Evolutionary conservation across 2,113 vertebrate genomes (phyloP).

Genomic region (Glareola pratincola): DNA sequence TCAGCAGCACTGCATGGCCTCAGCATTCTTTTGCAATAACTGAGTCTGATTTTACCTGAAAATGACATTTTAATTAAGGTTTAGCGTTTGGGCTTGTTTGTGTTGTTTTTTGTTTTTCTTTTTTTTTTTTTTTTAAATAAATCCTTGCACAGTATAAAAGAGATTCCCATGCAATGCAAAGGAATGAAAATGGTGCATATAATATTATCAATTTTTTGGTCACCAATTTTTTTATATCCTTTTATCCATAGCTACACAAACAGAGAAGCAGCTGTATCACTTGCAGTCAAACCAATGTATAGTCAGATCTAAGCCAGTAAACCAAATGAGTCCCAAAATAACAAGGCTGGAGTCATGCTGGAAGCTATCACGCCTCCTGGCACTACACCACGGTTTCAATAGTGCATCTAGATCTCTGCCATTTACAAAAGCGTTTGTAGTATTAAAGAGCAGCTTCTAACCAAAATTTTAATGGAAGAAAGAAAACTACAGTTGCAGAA

Average conservation of each 20-base stretch:
- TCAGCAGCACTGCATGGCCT: neutral
- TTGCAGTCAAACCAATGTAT: neutral
- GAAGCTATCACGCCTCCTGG: neutral
- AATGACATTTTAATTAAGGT: neutral
- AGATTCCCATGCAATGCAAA: neutral
- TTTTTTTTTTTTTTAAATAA: neutral
- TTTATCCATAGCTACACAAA: neutral
- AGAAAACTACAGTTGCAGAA: neutral
- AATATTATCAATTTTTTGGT: neutral
- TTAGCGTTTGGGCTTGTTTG: neutral
- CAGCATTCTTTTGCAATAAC: neutral
- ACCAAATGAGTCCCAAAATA: neutral
- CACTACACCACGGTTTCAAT: accelerated
- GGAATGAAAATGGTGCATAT: accelerated
- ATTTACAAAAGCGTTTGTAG: neutral
- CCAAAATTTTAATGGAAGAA: neutral
- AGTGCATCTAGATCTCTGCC: neutral
- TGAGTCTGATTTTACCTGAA: neutral
- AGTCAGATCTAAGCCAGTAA: neutral
- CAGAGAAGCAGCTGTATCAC: neutral
- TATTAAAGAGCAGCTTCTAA: neutral
- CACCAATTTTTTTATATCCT: neutral
- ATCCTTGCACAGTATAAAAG: neutral
- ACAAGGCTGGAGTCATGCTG: neutral
- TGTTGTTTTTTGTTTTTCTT: too few species aligned